Base-by-base conservation (phyloP, 2,888 invertebrate species). In the Ormyrus labotus region DNA sequence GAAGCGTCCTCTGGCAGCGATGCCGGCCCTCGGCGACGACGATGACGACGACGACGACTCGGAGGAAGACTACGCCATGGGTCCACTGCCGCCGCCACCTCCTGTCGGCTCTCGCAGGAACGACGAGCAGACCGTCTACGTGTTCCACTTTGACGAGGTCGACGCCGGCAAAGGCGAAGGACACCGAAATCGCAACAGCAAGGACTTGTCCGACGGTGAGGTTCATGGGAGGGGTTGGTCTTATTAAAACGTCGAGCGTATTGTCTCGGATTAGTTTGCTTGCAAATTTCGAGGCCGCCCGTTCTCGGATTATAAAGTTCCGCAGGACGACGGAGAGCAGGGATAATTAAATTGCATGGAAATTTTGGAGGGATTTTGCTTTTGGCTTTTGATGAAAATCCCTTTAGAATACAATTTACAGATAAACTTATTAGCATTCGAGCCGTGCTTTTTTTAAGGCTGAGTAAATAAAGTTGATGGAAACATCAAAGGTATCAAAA, bases 101-200 rank as follows among this genome's bases (percentile, higher is more conserved):
- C 34, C 34, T 34, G 34, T 4, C 9, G 60, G 45, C 0, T 34
- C 34, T 34, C 67, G 65, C 6, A 63, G 65, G 83, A 84, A 83
- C 57, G 85, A 84, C 50, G 84, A 84, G 48, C 86, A 85, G 68
- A 83, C 86, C n/a, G 84, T 88, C 75, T 87, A 87, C 81, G 84
- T 88, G 51, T 85, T 88, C 78, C 88, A 87, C 75, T 88, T 88
- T 81, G 88, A 88, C 77, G 87, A 88, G 50, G 88, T 87, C 78
- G 83, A 84, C 10, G 84, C 85, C 51, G 88, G 87, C 58, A 87
- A 87, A 58, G 86, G 84, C 71, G 84, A 84, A 61, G 83, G 83
- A 51, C 79, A 83, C 73, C 84, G 86, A 74, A 87, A 83, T 69
- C 85, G 84, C 78, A 87, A 72, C 64, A 84, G 86, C 77, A 87